Evolutionary conservation across 2,888 invertebrate species (phyloP).

Genomic region (Drosophila sordidula): DNA sequence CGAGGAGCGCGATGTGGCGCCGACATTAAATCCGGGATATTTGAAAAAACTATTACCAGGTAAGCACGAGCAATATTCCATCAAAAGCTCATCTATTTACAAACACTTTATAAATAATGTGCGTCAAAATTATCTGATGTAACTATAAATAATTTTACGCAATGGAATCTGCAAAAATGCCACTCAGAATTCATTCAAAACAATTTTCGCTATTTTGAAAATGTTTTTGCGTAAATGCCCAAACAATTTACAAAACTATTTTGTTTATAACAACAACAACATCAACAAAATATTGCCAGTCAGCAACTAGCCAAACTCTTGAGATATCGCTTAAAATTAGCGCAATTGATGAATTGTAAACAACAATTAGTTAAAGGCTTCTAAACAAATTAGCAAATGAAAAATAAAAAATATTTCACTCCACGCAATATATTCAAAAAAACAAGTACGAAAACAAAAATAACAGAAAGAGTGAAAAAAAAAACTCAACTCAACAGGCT

Average conservation of each 20-base stretch:
- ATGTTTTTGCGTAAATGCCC: background rate
- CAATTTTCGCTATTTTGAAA: constrained; percentile 23
- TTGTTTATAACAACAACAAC: constrained; percentile 22
- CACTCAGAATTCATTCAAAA: constrained; percentile 31
- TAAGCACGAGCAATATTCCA: constrained; percentile 48
- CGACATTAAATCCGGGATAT: constrained; percentile 92
- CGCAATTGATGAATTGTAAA: constrained; percentile 58
- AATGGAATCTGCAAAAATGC: constrained; percentile 25
- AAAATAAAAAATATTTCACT: constrained; percentile 43
- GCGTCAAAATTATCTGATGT: constrained; percentile 1
- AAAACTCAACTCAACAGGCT: constrained; percentile 45
- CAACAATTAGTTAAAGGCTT: constrained; percentile 60
- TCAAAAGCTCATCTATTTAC: background rate
- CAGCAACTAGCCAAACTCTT: constrained; percentile 5
- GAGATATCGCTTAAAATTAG: constrained; percentile 41
- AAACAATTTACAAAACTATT: constrained; percentile 20
- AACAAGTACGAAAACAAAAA: constrained; percentile 32
- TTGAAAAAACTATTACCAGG: constrained; percentile 89
- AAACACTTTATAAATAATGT: constrained; percentile 4
- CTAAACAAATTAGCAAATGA: constrained; percentile 65
- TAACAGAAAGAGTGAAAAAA: constrained; percentile 25
- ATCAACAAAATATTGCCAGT: constrained; percentile 4
- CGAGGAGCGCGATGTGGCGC: constrained; percentile 89
- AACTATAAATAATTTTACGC: constrained; percentile 23
- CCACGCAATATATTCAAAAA: constrained; percentile 39